Percentiles rank a stretch among this genome's conserved stretches.
Conservation (phyloP, 2,113 vertebrate species). For the Reinhardtius hippoglossoides region DNA sequence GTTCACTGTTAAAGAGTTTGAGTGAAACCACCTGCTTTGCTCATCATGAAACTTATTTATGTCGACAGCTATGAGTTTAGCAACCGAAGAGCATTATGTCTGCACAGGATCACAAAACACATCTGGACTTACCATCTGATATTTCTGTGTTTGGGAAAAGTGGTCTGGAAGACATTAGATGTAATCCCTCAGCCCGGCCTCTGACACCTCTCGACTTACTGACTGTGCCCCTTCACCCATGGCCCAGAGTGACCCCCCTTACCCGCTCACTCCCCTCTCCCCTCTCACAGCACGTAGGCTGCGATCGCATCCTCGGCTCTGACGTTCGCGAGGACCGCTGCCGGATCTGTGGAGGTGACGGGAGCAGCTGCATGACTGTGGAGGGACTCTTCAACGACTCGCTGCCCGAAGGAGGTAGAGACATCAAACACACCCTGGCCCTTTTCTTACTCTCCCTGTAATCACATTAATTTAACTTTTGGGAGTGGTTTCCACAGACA, state of each 20-base stretch:
- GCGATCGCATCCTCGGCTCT: constrained; percentile 93
- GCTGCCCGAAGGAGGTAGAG: constrained; percentile 88
- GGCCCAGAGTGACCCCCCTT: constrained; percentile 41
- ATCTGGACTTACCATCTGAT: constrained; percentile 75
- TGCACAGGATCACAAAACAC: constrained; percentile 71
- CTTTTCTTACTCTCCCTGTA: not conserved
- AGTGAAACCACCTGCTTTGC: constrained; percentile 71
- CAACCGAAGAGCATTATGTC: constrained; percentile 71
- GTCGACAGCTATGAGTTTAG: constrained; percentile 71
- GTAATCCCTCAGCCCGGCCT: constrained; percentile 64
- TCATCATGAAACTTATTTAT: constrained; percentile 75
- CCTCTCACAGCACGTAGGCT: constrained; percentile 91
- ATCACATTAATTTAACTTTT: not conserved
- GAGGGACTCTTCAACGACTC: constrained; percentile 93
- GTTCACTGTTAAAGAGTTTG: constrained; percentile 62
- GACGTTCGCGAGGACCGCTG: constrained; percentile 95
- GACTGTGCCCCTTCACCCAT: constrained; percentile 58
- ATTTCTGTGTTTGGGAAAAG: constrained; percentile 67
- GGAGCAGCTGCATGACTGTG: constrained; percentile 91
- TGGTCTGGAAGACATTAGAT: constrained; percentile 73
- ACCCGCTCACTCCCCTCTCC: constrained; percentile 23
- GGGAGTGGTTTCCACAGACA: not conserved
- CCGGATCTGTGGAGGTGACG: constrained; percentile 92
- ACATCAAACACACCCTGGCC: constrained; percentile 1
- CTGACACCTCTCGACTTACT: constrained; percentile 67